These are phyloP conservation scores for Pinctada fucata DNA, from an alignment of 2,888 invertebrate genomes.

Conservation along the genomic window DNA sequence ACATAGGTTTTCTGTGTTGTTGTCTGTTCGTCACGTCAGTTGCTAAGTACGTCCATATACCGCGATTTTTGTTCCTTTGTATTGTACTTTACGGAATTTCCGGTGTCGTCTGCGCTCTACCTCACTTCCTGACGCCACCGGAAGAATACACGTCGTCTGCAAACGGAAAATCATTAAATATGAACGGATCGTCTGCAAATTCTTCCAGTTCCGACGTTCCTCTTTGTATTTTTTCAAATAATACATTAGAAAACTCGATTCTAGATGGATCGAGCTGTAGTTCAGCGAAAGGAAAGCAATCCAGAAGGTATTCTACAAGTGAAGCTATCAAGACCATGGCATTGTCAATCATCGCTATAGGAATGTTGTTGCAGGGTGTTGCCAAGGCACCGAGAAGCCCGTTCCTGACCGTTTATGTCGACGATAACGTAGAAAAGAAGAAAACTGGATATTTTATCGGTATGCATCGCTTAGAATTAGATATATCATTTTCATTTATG, in stretches of 20 bases:
- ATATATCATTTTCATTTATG: no score
- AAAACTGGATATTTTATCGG: constrained; percentile 34
- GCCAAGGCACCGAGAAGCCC: constrained; percentile 23
- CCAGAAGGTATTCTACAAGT: neutral
- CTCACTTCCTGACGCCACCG: constrained; percentile 23
- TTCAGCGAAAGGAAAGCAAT: neutral
- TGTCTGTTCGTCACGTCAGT: constrained; percentile 14
- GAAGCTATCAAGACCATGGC: constrained; percentile 8
- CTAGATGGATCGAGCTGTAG: neutral
- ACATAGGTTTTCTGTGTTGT: constrained; percentile 26
- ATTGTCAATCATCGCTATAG: constrained; percentile 13
- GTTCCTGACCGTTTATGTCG: constrained; percentile 29
- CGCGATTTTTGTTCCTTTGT: constrained; percentile 16
- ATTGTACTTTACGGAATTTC: constrained; percentile 18
- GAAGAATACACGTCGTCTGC: neutral
- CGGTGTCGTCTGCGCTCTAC: constrained; percentile 26
- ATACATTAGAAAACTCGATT: neutral
- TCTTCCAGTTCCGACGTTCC: neutral
- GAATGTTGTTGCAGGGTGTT: constrained; percentile 28
- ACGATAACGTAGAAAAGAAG: constrained; percentile 24
- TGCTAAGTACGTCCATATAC: constrained; percentile 27
- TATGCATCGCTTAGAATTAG: neutral
- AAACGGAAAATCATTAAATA: neutral
- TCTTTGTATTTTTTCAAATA: neutral
- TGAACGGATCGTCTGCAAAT: neutral